A percentile compares a stretch with the other conserved stretches of the same genome.
Conservation (phyloP, 2,888 invertebrate genomes). For the Ochlodes sylvanus region DNA sequence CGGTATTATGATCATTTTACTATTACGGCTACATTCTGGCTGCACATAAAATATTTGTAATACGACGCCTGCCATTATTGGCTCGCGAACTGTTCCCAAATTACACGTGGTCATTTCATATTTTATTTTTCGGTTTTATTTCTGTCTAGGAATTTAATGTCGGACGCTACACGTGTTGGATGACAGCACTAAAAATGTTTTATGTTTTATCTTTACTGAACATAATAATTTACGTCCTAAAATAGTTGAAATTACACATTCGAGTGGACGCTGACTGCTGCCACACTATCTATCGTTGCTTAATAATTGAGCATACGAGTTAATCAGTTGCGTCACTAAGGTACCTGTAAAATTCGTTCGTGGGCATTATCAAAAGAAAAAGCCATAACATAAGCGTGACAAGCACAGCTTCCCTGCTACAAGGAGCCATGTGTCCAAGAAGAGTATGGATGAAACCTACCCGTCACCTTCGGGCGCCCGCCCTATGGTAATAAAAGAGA, state of each 20-base stretch:
- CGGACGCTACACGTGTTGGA: background rate
- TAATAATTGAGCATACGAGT: too few relatives aligned
- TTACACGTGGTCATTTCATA: constrained; percentile 26
- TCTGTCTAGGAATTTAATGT: constrained; percentile 13
- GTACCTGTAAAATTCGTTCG: background rate
- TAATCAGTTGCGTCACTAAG: background rate
- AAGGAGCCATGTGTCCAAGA: background rate
- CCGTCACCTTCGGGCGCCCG: constrained; percentile 37
- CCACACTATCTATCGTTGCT: too few relatives aligned
- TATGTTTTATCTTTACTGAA: constrained; percentile 6
- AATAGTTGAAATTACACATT: background rate
- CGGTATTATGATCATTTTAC: constrained; percentile 77
- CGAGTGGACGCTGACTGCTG: too few relatives aligned
- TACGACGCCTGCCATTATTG: constrained; percentile 51
- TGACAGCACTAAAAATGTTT: background rate
- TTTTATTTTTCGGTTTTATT: constrained; percentile 20
- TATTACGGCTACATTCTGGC: constrained; percentile 75
- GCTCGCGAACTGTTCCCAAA: constrained; percentile 19
- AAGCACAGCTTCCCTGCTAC: background rate
- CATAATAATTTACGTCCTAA: background rate
- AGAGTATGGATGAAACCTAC: constrained; percentile 2
- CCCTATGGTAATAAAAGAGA: constrained; percentile 74
- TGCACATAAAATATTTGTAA: constrained; percentile 68
- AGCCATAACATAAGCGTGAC: background rate
- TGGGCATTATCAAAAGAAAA: background rate